Evolutionary conservation across 2,888 invertebrate genomes (phyloP), one percentile per base, ranked within the genome.

Genomic region (Muscina levida): DNA sequence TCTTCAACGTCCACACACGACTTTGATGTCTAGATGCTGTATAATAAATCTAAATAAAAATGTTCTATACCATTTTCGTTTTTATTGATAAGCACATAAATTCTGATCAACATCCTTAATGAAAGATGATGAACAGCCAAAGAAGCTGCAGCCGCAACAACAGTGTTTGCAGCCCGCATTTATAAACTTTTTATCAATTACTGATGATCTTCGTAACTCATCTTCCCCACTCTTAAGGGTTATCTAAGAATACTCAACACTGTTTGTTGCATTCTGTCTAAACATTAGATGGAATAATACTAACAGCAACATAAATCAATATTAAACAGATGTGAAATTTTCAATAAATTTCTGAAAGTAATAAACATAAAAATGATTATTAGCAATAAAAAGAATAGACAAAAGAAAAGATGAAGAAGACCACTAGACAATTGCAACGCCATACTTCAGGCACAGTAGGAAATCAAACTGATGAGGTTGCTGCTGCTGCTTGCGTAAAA

Each of bases 261-360:
- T 17, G 19, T 51, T 17, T 51, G n/a, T 46, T 46, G 2, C 15
- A 59, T 17, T 11, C 11, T 51, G 19, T 51, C 51, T 51, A 51
- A 51, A 51, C 22, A 51, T 51, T 22, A 51, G 15, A 51, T 51
- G 22, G 6, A 48, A 19, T 19, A 51, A 51, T 22, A n/a, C n/a
- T n/a, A n/a, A n/a, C n/a, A 31, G 5, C 15, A 51, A 51, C 62
- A 62, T 62, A 53, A 59, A 68, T 48, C 67, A 42, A 80, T 76
- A 51, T 66, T 51, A 44, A 70, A 59, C 66, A 80, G 77, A 77
- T 80, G 73, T 67, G 19, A 17, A 53, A 17, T 37, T 13, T 39
- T 62, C 19, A 22, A 62, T 62, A 62, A 62, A 42, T 39, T 42
- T 37, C 42, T 31, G 3, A 42, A 42, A 62, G 62, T 62, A 62